These are phyloP conservation scores for Habropoda laboriosa DNA, from an alignment of 1,140 invertebrate species.

Conservation along the genomic window DNA sequence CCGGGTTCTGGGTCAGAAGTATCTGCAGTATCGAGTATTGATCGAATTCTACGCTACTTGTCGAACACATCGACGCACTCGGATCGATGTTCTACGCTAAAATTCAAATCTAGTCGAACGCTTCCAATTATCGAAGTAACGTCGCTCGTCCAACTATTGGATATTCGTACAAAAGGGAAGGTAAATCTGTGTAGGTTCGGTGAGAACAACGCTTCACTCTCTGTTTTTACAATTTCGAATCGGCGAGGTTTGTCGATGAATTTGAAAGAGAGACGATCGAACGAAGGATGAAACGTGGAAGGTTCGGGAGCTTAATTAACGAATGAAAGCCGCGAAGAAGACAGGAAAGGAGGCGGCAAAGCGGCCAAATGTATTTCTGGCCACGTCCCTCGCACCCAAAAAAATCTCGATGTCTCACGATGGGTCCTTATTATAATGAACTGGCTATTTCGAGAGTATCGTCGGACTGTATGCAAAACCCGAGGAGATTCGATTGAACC, in stretches of 20 bases:
- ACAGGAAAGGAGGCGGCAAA: neutral
- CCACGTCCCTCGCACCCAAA: neutral
- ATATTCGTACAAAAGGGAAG: neutral
- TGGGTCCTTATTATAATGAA: conserved; percentile 3
- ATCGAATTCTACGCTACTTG: conserved; percentile 10
- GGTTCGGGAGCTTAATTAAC: conserved; percentile 10
- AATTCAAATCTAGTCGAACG: neutral
- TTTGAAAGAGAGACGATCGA: too few relatives aligned
- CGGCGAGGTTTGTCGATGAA: too few relatives aligned
- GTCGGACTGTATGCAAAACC: too few relatives aligned
- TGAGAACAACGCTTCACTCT: too few relatives aligned
- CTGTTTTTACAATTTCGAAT: too few relatives aligned
- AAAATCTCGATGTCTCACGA: neutral
- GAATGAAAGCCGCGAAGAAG: neutral
- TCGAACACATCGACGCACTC: neutral
- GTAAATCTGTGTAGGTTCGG: too few relatives aligned
- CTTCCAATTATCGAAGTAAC: neutral
- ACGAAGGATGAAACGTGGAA: neutral
- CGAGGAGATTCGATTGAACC: too few relatives aligned
- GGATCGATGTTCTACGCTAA: neutral
- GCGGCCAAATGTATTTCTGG: conserved; percentile 16
- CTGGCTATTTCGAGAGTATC: conserved; percentile 7
- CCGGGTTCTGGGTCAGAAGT: neutral
- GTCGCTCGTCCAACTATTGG: neutral
- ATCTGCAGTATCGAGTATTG: neutral